A percentile compares a stretch with the other conserved stretches of the same genome.
These are phyloP conservation scores for Bettongia penicillata DNA, from an alignment of 2,113 vertebrate genomes.

Conservation along the genomic window DNA sequence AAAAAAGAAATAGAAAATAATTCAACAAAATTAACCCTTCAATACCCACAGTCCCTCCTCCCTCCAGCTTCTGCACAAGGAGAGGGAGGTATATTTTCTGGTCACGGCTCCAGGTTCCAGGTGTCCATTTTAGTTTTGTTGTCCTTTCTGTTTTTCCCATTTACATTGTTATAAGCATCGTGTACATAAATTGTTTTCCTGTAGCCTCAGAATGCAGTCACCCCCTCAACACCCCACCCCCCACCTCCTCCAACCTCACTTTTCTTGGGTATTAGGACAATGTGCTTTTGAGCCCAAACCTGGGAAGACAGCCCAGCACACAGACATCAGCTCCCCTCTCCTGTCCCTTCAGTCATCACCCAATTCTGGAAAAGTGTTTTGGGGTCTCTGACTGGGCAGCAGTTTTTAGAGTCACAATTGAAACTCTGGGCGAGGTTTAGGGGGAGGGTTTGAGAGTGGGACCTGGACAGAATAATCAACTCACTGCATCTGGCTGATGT, in stretches of 20 bases:
- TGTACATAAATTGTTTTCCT: not conserved
- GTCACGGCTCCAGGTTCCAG: not conserved
- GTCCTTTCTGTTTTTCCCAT: not conserved
- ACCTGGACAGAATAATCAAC: not conserved
- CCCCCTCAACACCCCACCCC: not conserved
- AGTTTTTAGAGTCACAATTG: not conserved
- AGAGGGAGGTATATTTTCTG: not conserved
- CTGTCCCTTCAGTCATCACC: not conserved
- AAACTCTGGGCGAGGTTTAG: not conserved
- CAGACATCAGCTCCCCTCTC: not conserved
- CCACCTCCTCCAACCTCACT: not conserved
- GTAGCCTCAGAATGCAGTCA: not conserved
- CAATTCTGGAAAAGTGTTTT: not conserved
- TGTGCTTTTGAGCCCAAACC: not conserved
- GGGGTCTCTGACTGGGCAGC: not conserved
- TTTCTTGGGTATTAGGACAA: not conserved
- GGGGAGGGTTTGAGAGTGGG: not conserved
- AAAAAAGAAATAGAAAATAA: not conserved
- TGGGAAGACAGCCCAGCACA: not conserved
- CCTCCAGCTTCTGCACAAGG: fast-evolving
- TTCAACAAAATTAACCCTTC: not conserved
- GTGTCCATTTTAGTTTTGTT: not conserved
- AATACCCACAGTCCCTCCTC: not conserved
- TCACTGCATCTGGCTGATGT: not conserved
- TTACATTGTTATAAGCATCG: not conserved